Base-by-base conservation (phyloP, 2,888 invertebrate species). In the Creontiades dilutus region DNA sequence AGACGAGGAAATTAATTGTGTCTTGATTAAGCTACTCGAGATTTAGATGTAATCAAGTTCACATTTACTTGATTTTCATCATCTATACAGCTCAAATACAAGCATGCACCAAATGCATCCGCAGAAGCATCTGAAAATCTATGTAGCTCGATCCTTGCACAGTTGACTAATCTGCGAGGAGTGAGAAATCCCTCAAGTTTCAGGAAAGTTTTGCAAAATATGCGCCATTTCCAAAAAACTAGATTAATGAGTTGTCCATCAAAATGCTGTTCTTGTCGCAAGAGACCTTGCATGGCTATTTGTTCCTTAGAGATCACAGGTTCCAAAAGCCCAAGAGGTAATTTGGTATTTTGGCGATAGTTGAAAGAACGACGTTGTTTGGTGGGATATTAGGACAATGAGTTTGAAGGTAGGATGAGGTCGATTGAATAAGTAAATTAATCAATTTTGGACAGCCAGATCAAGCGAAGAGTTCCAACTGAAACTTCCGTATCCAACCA, bases 231-330 rank as follows among this genome's bases (percentile, higher is more conserved):
- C 14, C 13, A 47, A 4, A 28, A 4, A 5, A 86, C 11, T 9
- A 75, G 5, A 3, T 5, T n/a, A 0, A 23, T 19, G n/a, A 61
- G n/a, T 19, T n/a, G 61, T 19, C 23, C 61, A 19, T 61, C 61
- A n/a, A n/a, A 61, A 61, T 61, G 19, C 5, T 7, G 19, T 19
- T 61, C 61, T 19, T 19, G 61, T 19, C 61, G 86, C 86, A 68
- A 86, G 4, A 86, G n/a, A 9, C 37, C 86, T 19, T 86, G 86
- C 86, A 86, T 86, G 14, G 37, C 12, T 13, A 86, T 86, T 19
- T 86, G 68, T n/a, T 68, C 86, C 46, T 86, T 86, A 75, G 75
- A 1, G 2, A 86, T 86, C 48, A 86, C 86, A 46, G 86, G 86
- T 23, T 75, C 86, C 14, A 85, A 12, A 13, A 85, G 61, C 19